phyloP scores from a whole-genome alignment of 2,888 invertebrate species.

The Macrosoma leucophasiata region DNA sequence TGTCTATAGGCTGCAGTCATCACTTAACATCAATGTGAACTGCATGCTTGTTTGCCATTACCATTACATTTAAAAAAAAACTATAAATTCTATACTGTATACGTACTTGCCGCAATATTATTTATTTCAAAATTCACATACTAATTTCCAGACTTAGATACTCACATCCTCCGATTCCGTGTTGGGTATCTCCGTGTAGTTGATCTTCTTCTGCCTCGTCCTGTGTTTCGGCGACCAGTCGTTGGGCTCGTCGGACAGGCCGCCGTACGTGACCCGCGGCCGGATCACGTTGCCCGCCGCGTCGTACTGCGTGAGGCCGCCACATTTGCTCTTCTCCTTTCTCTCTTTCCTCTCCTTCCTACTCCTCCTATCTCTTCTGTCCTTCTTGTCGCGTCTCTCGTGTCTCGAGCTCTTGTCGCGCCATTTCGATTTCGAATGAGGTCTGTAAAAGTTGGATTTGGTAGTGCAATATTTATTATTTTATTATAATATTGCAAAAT shows the following conservation, averaged over 20 bases:
- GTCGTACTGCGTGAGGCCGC: constrained; percentile 56
- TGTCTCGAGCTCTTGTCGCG: constrained; percentile 27
- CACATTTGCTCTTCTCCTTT: constrained; percentile 34
- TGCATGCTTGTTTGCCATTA: too few species aligned
- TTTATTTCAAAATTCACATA: neutral
- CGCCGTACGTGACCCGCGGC: constrained; percentile 73
- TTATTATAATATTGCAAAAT: too few species aligned
- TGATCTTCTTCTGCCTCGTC: constrained; percentile 83
- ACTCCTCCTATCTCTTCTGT: too few species aligned
- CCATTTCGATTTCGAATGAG: constrained; percentile 32
- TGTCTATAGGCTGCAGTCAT: too few species aligned
- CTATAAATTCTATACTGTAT: too few species aligned
- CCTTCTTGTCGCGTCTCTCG: constrained; percentile 33
- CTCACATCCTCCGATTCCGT: constrained; percentile 84
- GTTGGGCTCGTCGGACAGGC: constrained; percentile 68
- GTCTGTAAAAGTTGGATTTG: too few species aligned
- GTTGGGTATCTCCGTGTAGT: constrained; percentile 84
- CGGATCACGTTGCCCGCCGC: constrained; percentile 53
- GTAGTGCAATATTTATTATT: too few species aligned
- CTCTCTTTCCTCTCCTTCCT: too few species aligned
- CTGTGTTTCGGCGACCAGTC: constrained; percentile 79
- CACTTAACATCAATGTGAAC: too few species aligned
- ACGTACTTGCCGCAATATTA: too few species aligned
- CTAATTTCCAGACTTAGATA: constrained; percentile 16
- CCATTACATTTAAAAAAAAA: too few species aligned